These are phyloP conservation scores for Romanomermis culicivorax DNA, from an alignment of 2,888 invertebrate species.

Conservation along the genomic window DNA sequence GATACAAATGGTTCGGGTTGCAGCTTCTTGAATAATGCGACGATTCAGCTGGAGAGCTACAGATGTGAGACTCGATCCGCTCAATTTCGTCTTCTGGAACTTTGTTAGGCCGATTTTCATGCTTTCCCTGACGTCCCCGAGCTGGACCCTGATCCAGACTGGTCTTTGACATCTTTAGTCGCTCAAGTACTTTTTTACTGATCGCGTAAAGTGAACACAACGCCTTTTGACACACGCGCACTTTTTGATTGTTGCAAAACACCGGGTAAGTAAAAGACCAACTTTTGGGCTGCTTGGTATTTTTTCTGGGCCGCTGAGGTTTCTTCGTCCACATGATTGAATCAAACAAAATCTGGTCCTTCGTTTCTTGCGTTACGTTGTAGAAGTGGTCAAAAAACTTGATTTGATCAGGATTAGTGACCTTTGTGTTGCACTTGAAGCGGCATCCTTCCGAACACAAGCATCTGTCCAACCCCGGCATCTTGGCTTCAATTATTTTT, in stretches of 20 bases:
- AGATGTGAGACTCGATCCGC: not conserved
- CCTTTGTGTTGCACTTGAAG: not conserved
- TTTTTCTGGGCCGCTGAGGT: not conserved
- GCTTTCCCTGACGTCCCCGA: not conserved
- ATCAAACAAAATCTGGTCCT: not conserved
- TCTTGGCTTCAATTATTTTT: too few species aligned
- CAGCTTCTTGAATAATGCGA: not conserved
- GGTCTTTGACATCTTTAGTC: not conserved
- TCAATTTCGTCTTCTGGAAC: not conserved
- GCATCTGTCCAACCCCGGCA: too few species aligned
- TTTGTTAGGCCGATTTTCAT: not conserved
- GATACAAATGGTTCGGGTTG: not conserved
- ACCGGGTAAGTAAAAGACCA: not conserved
- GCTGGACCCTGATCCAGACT: not conserved
- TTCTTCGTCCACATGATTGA: not conserved
- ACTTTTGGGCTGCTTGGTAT: not conserved
- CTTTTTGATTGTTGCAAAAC: not conserved
- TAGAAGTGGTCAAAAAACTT: not conserved
- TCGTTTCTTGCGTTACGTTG: not conserved
- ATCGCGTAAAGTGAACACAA: not conserved
- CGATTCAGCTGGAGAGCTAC: not conserved
- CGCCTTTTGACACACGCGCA: not conserved
- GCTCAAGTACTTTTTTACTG: not conserved
- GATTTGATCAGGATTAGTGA: not conserved
- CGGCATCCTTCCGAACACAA: too few species aligned